Base-by-base conservation (phyloP, 2,113 vertebrate species). In the Procavia capensis region DNA sequence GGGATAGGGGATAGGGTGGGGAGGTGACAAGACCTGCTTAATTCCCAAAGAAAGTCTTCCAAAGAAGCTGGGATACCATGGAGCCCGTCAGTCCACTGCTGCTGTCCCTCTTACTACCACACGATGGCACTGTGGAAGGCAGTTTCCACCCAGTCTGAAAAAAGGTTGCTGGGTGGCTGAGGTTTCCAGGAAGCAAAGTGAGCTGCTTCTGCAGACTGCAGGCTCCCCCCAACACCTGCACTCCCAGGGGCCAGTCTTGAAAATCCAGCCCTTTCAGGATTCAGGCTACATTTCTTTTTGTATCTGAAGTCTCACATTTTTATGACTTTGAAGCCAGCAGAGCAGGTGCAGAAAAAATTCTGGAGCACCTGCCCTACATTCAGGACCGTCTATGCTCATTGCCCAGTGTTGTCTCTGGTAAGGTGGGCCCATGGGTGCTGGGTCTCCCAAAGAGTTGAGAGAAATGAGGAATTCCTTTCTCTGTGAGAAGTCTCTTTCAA, bases 131-230 rank as follows among this genome's bases (percentile, higher is more conserved):
- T 34, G 79, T 79, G 9, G 85, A 82, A 20, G 47, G 31, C 88
- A 70, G 41, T 5, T 20, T 41, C 29, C 57, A 19, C 9, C 8
- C 36, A 0, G 16, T 47, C 54, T 8, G 10, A 22, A 0, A 0
- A 16, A 13, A 10, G 8, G 47, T 29, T 29, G 22, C 27, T 16
- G 59, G 17, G 41, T 2, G 5, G 8, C 24, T 8, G 54, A 27
- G 3, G 50, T 31, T 34, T 45, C n/a, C 2, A 36, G 36, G 9
- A 29, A 66, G 31, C 9, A 6, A 22, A 3, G n/a, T 2, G 39
- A 31, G 63, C 3, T 11, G 2, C 41, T 74, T 25, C 64, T 39
- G 43, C 31, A 59, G 85, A 36, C 47, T 29, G 9, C 31, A 22
- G 19, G 31, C 7, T 34, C 39, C 39, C 16, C 24, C 39, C n/a